Evolutionary conservation across 2,113 vertebrate species (phyloP), one percentile per base, ranked within the genome.

Genomic region (Rhabdornis inornatus): DNA sequence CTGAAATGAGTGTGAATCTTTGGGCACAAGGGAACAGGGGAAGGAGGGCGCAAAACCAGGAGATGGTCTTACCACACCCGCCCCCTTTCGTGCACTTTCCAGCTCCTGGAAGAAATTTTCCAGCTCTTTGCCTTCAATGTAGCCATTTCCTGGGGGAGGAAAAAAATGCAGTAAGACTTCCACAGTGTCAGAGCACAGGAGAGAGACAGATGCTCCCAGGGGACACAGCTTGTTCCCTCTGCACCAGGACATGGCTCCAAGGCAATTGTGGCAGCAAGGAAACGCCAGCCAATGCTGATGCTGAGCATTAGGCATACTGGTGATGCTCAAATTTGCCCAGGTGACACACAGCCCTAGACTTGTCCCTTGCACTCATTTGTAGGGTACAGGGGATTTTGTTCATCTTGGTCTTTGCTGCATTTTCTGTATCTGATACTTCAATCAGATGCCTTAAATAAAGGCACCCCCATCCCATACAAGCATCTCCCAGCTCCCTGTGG

Each of bases 111-210:
- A 99, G 97, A 99, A 99, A 97, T 98, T 99, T 97, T 99, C 99
- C 96, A 99, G 98, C 96, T 99, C 99, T 96, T 99, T 99, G 37
- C 99, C 99, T 97, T 99, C 99, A 16, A 99, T 99, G 97, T 99
- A 99, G 65, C 99, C 99, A 97, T 99, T 99, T 93, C 99, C 99
- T 99, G 94, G 24, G 9, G 35, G 94, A 91, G 63, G 82, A 49
- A 45, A 81, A 63, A 53, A n/a, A 19, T 4, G 13, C n/a, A 44
- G 0, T 90, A 37, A 59, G 30, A 37, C 5, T 16, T 35, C 5
- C 9, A 10, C 0, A 3, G 39, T 56, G 50, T 23, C 18, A 19
- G 55, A 81, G 42, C 50, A 50, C 5, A 10, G 66, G 66, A 9
- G 6, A 89, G 35, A 61, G 56, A 60, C 35, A 49, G 74, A 37